A percentile compares a stretch with the other conserved stretches of the same genome.
These are phyloP conservation scores for Drosophila prosaltans DNA, from an alignment of 1,140 invertebrate genomes.

Conservation along the genomic window DNA sequence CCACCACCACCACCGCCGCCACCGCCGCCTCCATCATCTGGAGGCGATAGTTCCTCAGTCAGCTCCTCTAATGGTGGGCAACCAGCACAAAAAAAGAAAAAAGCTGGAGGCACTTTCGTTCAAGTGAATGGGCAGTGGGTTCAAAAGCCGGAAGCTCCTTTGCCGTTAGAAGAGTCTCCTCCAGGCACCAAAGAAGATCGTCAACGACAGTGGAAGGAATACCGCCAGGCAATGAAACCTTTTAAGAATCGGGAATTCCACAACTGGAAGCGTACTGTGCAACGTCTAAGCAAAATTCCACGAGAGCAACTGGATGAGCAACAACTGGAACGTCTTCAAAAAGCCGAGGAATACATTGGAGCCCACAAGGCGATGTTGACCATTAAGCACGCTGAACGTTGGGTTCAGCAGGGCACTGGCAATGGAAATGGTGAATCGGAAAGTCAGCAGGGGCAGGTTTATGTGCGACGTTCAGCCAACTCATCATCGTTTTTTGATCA, in stretches of 20 bases:
- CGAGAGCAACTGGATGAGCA: conserved; percentile 64
- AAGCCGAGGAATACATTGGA: conserved; percentile 67
- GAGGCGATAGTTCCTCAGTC: conserved; percentile 5
- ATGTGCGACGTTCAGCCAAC: conserved; percentile 42
- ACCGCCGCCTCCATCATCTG: not conserved
- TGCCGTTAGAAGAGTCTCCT: conserved; percentile 53
- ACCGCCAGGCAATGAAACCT: conserved; percentile 74
- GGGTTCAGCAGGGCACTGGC: conserved; percentile 58
- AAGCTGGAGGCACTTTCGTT: conserved; percentile 50
- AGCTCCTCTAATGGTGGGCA: conserved; percentile 17
- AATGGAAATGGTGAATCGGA: not conserved
- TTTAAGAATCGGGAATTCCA: conserved; percentile 79
- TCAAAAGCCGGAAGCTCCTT: conserved; percentile 65
- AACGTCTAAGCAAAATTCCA: conserved; percentile 70
- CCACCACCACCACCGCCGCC: conserved; percentile 56
- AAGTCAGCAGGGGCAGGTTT: conserved; percentile 41
- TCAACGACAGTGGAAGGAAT: conserved; percentile 71
- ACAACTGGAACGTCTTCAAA: conserved; percentile 55
- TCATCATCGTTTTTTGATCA: conserved; percentile 39
- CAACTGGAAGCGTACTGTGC: conserved; percentile 71
- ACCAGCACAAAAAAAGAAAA: conserved; percentile 57
- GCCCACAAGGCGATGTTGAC: conserved; percentile 75
- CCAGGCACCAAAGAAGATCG: conserved; percentile 71
- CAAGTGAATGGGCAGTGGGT: conserved; percentile 67
- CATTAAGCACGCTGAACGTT: conserved; percentile 69